Percentiles rank a stretch among this genome's conserved stretches.
Conservation (phyloP, 2,888 invertebrate species). For the Prenolepis imparis region DNA sequence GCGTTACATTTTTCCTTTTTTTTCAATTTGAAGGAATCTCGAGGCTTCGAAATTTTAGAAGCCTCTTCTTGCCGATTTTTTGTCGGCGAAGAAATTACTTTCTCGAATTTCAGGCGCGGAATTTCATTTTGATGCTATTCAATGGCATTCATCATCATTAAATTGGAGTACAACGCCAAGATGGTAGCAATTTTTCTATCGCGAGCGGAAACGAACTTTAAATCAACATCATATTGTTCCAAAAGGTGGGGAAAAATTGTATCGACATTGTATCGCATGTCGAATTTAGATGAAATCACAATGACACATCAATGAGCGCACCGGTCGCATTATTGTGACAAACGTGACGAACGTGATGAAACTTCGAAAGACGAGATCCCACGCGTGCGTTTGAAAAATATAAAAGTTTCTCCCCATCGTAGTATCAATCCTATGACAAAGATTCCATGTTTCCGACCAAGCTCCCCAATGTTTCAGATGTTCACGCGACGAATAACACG, state of each 20-base stretch:
- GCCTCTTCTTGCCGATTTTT: background rate
- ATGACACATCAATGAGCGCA: background rate
- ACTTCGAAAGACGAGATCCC: constrained; percentile 15
- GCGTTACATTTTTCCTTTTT: background rate
- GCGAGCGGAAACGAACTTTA: background rate
- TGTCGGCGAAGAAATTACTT: background rate
- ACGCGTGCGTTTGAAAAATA: constrained; percentile 8
- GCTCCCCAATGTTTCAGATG: background rate
- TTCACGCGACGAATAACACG: background rate
- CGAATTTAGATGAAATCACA: constrained; percentile 9
- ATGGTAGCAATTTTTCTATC: background rate
- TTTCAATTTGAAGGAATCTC: background rate
- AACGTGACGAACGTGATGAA: constrained; percentile 34
- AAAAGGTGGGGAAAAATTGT: background rate
- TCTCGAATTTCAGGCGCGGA: background rate
- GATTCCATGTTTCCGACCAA: background rate
- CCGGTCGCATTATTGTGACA: constrained; percentile 8
- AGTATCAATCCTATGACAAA: background rate
- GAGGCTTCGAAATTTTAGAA: background rate
- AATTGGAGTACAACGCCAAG: background rate
- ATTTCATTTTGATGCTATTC: constrained; percentile 2
- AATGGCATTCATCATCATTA: background rate
- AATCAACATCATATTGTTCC: background rate
- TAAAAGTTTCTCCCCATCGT: background rate
- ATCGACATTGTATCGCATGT: background rate